Percentiles rank a stretch among this genome's conserved stretches.
These are phyloP conservation scores for Tridacna crocea DNA, from an alignment of 2,888 invertebrate genomes.

Conservation along the genomic window DNA sequence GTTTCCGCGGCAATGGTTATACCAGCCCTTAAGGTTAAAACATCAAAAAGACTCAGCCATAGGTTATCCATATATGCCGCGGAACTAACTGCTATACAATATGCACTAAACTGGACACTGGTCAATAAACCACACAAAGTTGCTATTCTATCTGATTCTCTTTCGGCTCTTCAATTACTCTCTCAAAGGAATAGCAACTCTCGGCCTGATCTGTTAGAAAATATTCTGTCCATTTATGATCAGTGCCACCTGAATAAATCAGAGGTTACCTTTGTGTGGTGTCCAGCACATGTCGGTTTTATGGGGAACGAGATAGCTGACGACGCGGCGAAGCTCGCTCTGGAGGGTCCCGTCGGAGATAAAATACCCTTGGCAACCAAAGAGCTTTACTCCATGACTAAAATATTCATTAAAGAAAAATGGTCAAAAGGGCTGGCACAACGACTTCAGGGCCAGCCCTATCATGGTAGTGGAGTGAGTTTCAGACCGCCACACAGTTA, in stretches of 20 bases:
- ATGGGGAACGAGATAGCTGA: constrained; percentile 17
- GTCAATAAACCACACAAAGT: not conserved
- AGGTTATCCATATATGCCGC: too few relatives aligned
- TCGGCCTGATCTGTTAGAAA: constrained; percentile 2
- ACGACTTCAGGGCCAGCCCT: not conserved
- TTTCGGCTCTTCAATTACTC: not conserved
- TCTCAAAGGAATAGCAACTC: not conserved
- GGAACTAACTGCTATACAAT: too few relatives aligned
- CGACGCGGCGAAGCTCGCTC: not conserved
- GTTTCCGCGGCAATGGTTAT: constrained; percentile 7
- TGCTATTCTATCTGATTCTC: constrained; percentile 2
- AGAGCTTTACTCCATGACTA: not conserved
- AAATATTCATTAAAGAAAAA: not conserved
- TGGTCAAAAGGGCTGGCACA: not conserved
- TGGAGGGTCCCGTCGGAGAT: not conserved
- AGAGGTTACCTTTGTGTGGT: constrained; percentile 12
- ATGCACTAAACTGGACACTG: not conserved
- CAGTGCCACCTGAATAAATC: not conserved
- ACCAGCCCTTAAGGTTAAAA: not conserved
- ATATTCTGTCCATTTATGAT: not conserved
- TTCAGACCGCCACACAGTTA: not conserved
- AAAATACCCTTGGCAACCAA: not conserved
- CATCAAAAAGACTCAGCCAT: too few relatives aligned
- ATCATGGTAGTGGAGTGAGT: not conserved
- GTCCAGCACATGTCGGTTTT: constrained; percentile 25